phyloP scores from a whole-genome alignment of 2,113 vertebrate genomes.

The Cinclus cinclus region DNA sequence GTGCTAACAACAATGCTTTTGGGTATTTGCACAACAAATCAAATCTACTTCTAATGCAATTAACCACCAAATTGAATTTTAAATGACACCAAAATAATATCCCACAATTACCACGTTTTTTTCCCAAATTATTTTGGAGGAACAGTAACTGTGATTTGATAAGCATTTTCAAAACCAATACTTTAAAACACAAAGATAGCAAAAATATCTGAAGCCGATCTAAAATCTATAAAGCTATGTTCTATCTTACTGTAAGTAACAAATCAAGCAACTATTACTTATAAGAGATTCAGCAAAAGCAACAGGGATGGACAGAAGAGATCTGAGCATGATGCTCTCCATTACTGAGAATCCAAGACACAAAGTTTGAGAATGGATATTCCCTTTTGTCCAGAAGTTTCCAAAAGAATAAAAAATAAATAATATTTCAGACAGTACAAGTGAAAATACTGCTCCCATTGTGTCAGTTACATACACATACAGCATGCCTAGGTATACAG shows the following conservation, averaged over 20 bases:
- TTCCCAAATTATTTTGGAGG: not conserved
- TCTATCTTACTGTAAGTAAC: constrained; percentile 68
- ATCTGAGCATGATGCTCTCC: constrained; percentile 60
- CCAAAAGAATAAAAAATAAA: constrained; percentile 85
- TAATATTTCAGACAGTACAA: constrained; percentile 82
- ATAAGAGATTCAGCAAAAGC: constrained; percentile 37
- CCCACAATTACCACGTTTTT: not conserved
- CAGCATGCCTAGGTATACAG: constrained; percentile 87
- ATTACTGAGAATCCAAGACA: constrained; percentile 68
- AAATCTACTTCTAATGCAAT: constrained; percentile 47
- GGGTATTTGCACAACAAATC: constrained; percentile 14
- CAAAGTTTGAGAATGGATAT: constrained; percentile 63
- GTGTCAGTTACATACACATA: constrained; percentile 80
- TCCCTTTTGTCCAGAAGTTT: constrained; percentile 75
- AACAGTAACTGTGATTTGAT: constrained; percentile 18
- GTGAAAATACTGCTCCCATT: constrained; percentile 84
- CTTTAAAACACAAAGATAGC: constrained; percentile 61
- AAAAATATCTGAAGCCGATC: constrained; percentile 45
- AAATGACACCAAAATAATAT: constrained; percentile 21
- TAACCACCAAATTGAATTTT: constrained; percentile 25
- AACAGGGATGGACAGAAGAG: constrained; percentile 60
- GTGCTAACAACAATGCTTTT: constrained; percentile 16
- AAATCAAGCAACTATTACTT: constrained; percentile 59
- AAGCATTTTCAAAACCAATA: constrained; percentile 52
- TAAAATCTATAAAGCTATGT: constrained; percentile 64